Evolutionary conservation across 23 tunicate species (phyloP), one percentile per base, ranked within the genome.

Genomic region (Diplosoma virens): DNA sequence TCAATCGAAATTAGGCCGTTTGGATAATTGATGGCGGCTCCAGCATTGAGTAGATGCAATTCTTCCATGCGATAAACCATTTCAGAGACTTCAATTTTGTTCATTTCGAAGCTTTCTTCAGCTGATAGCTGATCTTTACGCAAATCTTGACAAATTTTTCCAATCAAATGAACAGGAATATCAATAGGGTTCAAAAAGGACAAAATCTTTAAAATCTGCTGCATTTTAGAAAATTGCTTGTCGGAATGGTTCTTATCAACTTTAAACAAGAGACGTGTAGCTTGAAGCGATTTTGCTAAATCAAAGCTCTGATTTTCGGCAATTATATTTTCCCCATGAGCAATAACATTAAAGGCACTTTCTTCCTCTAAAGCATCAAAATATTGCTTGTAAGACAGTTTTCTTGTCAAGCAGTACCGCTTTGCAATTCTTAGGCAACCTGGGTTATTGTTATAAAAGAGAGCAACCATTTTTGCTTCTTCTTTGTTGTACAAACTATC

Each of bases 121-220:
- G 75, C 7, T 9, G 7, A 14, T 11, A 68, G 24, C 25, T 16
- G 7, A 2, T 35, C 28, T 22, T 5, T 9, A 3, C 75, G 53
- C 5, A 68, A 7, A 14, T 34, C 33, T 9, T 68, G 75, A 26
- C 75, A 68, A 21, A 68, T 68, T 23, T 68, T 68, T 11, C 75
- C 75, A 68, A 68, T 68, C 11, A 36, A 37, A 37, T 36, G 75
- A 68, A 68, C 26, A 34, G 75, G 53, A 3, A 68, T 36, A 28
- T 68, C 54, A 34, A 34, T 26, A 9, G 35, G 54, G 23, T 36
- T n/a, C 2, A 68, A 5, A 35, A 34, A 34, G 3, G 26, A 16
- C 27, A 68, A 28, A 35, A 36, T 54, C 7, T 68, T 36, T 28
- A 11, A 29, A 29, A 63, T 35, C 30, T 63, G 11, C 5, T 63